Evolutionary conservation across 2,113 vertebrate genomes (phyloP), one percentile per base, ranked within the genome.

Genomic region (Steatornis caripensis): DNA sequence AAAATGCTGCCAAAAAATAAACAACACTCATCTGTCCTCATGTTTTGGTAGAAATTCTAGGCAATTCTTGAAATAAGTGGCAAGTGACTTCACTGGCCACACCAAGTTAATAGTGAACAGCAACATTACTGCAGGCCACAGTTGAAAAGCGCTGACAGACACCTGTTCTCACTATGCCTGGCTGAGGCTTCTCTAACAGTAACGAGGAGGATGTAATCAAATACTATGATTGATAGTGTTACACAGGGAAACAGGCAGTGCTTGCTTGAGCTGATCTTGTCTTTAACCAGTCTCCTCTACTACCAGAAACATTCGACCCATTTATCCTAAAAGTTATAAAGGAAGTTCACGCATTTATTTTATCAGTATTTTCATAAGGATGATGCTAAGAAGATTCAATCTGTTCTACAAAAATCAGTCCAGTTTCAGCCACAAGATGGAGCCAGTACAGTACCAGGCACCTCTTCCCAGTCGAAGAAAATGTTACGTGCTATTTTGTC

Each of bases 351-450:
- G 22, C 12, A 12, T 19, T 54, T 68, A 30, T 72, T 72, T 66
- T 60, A 32, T 74, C 71, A 45, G 6, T 27, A 32, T 62, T 84
- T 83, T 11, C 53, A 2, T 18, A 22, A 48, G 41, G 65, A 49
- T 21, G 34, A 30, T 9, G 19, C 10, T 34, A 51, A 60, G n/a
- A 71, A 58, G 13, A 27, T 5, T 36, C 46, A 71, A 21, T 5
- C 22, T 1, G 16, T n/a, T 29, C 7, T 7, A 41, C 32, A 74
- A 43, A 29, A 39, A 6, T 27, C 12, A 3, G 19, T 22, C n/a
- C 22, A n/a, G 36, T 36, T 76, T 58, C 23, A 85, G 69, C 97
- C 97, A 97, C 95, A 64, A 92, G 97, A 51, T 96, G 97, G 97
- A 93, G 97, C 97, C 83, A 94, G 81, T 15, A 62, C 58, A 92